Percentiles rank a stretch among this genome's conserved stretches.
These are phyloP conservation scores for Herminia tarsipennalis DNA, from an alignment of 2,888 invertebrate species.

Conservation along the genomic window DNA sequence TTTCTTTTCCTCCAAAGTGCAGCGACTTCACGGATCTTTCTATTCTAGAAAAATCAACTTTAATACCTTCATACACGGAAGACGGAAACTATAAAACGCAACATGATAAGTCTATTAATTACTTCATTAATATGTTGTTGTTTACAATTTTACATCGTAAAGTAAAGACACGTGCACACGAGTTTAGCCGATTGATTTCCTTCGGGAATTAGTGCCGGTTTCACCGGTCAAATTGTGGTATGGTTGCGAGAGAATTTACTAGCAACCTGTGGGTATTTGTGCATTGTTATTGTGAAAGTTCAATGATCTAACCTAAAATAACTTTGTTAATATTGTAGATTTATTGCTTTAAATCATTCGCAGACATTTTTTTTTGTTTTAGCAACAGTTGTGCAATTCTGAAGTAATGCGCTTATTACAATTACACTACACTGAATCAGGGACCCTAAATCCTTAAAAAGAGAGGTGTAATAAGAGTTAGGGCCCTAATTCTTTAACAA, in stretches of 20 bases:
- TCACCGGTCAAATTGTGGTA: neutral
- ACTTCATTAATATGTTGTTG: slow-evolving; percentile 20
- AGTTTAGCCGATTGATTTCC: slow-evolving; percentile 5
- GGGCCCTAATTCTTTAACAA: too few relatives aligned
- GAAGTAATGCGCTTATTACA: too few relatives aligned
- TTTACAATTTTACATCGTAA: slow-evolving; percentile 9
- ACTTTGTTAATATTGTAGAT: neutral
- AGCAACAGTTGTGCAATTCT: too few relatives aligned
- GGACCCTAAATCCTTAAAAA: too few relatives aligned
- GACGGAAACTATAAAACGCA: slow-evolving; percentile 15
- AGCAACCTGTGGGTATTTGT: slow-evolving; percentile 5
- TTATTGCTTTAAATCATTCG: neutral
- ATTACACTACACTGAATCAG: too few relatives aligned
- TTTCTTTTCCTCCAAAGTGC: too few relatives aligned
- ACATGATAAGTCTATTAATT: slow-evolving; percentile 19
- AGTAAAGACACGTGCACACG: neutral
- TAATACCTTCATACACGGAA: slow-evolving; percentile 3
- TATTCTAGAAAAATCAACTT: neutral
- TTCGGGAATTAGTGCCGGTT: neutral
- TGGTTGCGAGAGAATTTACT: neutral
- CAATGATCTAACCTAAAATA: neutral
- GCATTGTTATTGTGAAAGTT: neutral
- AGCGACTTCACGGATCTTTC: too few relatives aligned
- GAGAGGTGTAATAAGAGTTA: too few relatives aligned
- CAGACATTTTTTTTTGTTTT: too few relatives aligned